phyloP scores from a whole-genome alignment of 2,113 vertebrate species.

The Poeciliopsis turrubarensis region DNA sequence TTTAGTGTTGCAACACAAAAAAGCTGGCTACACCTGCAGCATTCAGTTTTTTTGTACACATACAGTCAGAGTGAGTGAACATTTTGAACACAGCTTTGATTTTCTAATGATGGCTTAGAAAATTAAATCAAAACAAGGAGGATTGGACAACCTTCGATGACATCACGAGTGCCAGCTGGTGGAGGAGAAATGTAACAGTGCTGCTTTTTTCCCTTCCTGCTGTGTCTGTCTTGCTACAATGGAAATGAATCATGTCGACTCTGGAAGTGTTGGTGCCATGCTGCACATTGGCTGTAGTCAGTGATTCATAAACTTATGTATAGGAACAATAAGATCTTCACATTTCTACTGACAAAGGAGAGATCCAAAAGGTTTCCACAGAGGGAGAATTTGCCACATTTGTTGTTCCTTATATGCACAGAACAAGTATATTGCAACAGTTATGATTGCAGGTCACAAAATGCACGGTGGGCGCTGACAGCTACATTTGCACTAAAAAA shows the following conservation, averaged over 20 bases:
- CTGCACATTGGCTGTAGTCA: conserved; percentile 34
- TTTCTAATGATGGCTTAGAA: conserved; percentile 25
- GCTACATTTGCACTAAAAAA: conserved; percentile 66
- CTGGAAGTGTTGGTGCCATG: conserved; percentile 59
- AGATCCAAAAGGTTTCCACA: conserved; percentile 7
- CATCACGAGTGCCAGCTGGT: conserved; percentile 68
- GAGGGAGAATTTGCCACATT: conserved; percentile 19
- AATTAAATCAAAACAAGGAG: conserved; percentile 13
- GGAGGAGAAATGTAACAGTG: conserved; percentile 60
- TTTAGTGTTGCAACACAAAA: background rate
- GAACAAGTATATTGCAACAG: conserved; percentile 52
- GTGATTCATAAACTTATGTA: conserved; percentile 36
- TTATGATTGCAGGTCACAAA: conserved; percentile 63
- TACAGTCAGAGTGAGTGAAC: background rate
- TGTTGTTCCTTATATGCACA: conserved; percentile 64
- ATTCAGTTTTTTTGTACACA: background rate
- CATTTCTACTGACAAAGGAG: conserved; percentile 28
- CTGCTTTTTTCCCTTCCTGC: conserved; percentile 26
- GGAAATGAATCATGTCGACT: conserved; percentile 46
- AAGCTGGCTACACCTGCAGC: background rate
- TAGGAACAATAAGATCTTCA: conserved; percentile 45
- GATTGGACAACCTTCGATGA: conserved; percentile 49
- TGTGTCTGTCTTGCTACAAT: conserved; percentile 46
- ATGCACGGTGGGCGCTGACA: conserved; percentile 69
- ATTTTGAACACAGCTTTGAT: conserved; percentile 11